Percentiles rank a stretch among this genome's conserved stretches.
Conservation (phyloP, 2,888 invertebrate species). For the Abscondita cerata region DNA sequence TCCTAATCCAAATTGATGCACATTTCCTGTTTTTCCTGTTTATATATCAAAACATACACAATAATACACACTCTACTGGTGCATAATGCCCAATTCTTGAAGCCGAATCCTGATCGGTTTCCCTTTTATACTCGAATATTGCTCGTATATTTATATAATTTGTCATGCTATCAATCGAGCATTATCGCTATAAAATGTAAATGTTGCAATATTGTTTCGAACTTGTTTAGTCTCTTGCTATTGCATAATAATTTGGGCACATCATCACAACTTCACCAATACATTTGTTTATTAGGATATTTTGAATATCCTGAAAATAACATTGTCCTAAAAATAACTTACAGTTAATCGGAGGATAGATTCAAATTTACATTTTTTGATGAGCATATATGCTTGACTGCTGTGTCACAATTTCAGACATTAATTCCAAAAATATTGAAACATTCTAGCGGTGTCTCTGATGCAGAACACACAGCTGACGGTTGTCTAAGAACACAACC, state of each 20-base stretch:
- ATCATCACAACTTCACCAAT: slow-evolving; percentile 28
- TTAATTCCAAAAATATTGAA: neutral
- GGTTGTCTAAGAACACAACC: no score
- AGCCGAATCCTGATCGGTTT: slow-evolving; percentile 42
- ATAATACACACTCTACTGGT: slow-evolving; percentile 37
- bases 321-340: slow-evolving; percentile 19
- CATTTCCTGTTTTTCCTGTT: slow-evolving; percentile 35
- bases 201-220: slow-evolving; percentile 33
- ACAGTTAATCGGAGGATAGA: slow-evolving; percentile 14
- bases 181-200: no score
- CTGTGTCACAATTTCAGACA: neutral
- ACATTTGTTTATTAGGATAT: slow-evolving; percentile 29
- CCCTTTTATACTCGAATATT: slow-evolving; percentile 38
- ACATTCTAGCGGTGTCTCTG: slow-evolving; percentile 4
- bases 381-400: neutral
- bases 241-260: slow-evolving; percentile 32
- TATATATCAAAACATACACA: slow-evolving; percentile 40
- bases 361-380: slow-evolving; percentile 14
- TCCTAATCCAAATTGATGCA: no score
- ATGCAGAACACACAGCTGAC: no score
- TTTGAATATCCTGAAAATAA: slow-evolving; percentile 14
- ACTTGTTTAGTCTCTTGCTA: slow-evolving; percentile 31
- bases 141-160: slow-evolving; percentile 36
- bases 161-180: slow-evolving; percentile 27
- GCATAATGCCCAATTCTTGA: no score